phyloP scores from a whole-genome alignment of 2,113 vertebrate species.

The rabbit (Oryctolagus cuniculus) region DNA sequence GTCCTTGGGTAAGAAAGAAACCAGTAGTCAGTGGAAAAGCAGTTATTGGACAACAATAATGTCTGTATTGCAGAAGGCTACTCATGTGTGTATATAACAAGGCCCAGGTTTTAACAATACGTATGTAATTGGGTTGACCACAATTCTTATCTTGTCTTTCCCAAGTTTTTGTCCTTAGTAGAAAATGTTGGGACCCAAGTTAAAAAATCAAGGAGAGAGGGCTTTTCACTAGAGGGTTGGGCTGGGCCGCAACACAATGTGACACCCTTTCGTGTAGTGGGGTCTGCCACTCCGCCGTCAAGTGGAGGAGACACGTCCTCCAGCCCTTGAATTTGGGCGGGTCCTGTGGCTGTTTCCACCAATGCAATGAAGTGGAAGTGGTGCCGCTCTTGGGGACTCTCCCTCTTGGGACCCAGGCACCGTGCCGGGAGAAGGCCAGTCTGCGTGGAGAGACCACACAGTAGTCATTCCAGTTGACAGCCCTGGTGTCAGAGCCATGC shows the following conservation, averaged over 20 bases:
- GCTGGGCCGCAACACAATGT: background rate
- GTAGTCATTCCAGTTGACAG: background rate
- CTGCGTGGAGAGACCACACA: background rate
- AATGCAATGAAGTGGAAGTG: background rate
- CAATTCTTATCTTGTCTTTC: background rate
- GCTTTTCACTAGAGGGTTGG: background rate
- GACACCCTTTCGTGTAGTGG: background rate
- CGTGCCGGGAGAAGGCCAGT: background rate
- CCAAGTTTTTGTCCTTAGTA: conserved; percentile 38
- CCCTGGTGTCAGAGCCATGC: background rate
- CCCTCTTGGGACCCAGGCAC: background rate
- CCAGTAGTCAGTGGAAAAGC: conserved; percentile 3
- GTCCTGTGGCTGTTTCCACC: background rate
- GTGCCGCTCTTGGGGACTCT: background rate
- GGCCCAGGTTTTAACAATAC: background rate
- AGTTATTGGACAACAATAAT: background rate
- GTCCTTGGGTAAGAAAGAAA: conserved; percentile 28
- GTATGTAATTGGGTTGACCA: background rate
- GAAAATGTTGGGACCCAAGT: conserved; percentile 30
- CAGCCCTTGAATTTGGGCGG: background rate
- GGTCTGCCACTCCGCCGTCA: background rate
- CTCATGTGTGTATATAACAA: background rate
- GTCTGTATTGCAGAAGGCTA: background rate
- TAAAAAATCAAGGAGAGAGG: conserved; percentile 28
- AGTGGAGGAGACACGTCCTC: background rate